A percentile compares a stretch with the other conserved stretches of the same genome.
These are phyloP conservation scores for Ptychochromis oligacanthus DNA, from an alignment of 2,113 vertebrate species.

Conservation along the genomic window DNA sequence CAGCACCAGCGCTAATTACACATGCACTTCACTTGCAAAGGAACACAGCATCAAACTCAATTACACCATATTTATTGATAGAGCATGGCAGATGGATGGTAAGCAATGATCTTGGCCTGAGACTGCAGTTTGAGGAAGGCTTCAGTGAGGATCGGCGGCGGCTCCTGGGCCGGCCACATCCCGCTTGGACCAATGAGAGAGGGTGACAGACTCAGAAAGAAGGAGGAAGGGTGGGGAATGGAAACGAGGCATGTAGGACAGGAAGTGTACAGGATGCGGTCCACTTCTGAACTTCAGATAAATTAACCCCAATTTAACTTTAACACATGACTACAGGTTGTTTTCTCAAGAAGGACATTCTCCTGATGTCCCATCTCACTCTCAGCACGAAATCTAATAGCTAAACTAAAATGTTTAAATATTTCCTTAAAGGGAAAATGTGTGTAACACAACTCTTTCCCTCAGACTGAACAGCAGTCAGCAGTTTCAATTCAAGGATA, in stretches of 20 bases:
- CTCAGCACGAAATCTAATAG: too few relatives aligned
- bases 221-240: background rate
- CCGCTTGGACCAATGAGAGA: background rate
- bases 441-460: too few relatives aligned
- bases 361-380: too few relatives aligned
- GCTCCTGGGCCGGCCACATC: background rate
- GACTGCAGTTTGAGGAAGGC: background rate
- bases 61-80: background rate
- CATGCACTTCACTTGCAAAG: too few relatives aligned
- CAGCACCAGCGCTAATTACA: too few relatives aligned
- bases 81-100: background rate
- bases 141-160: background rate
- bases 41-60: background rate
- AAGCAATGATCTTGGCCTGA: background rate
- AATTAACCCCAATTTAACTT: background rate
- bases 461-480: too few relatives aligned
- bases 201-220: background rate
- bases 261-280: background rate
- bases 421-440: too few relatives aligned
- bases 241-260: background rate
- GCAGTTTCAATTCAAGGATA: too few relatives aligned
- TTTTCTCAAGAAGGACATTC: too few relatives aligned
- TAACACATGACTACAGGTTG: too few relatives aligned
- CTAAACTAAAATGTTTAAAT: too few relatives aligned
- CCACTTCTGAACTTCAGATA: background rate